Evolutionary conservation across 2,888 invertebrate genomes (phyloP), one percentile per base, ranked within the genome.

Genomic region (Gastracanthus pulcherrimus): DNA sequence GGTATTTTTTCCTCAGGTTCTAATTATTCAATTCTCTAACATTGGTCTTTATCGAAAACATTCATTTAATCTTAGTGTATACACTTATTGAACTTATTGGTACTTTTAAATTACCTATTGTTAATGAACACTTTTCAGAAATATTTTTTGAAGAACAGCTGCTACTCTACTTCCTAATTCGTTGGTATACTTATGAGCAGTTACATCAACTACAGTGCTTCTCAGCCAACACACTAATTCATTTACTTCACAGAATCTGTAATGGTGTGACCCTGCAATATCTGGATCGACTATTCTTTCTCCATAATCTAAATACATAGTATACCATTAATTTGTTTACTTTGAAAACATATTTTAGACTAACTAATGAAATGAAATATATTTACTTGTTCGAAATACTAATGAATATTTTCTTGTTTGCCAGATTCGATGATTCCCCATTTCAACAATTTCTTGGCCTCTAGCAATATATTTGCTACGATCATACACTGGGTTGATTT

Each of bases 381-480:
- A 64, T 6, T 76, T 66, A 81, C 72, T 48, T 6, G 23, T 58
- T 16, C 36, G 31, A 23, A 76, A 38, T 19, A 64, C 9, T 1
- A 34, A 45, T 13, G 79, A 70, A 41, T 60, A 70, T 31, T 36
- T 76, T 36, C 69, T 77, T 7, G 79, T 31, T 34, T 79, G 64
- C 86, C 86, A 87, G 31, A 85, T 80, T 16, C 64, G 82, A 82
- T 91, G 91, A 83, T 91, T 91, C 16, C 92, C 92, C 13, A 90
- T 84, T 78, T 90, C 89, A 2, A 89, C 81, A 2, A 88, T 86
- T 34, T 85, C 82, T 41, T 88, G 85, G 2, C 91, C 88, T 38
- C 86, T 82, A 26, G 89, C 88, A 9, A 92, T 88, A 74, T 88
- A 91, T 84, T 92, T 92, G 70, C 91, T 91, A 9, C 91, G 84